These are phyloP conservation scores for Battus philenor DNA, from an alignment of 1,140 invertebrate species.

Conservation along the genomic window DNA sequence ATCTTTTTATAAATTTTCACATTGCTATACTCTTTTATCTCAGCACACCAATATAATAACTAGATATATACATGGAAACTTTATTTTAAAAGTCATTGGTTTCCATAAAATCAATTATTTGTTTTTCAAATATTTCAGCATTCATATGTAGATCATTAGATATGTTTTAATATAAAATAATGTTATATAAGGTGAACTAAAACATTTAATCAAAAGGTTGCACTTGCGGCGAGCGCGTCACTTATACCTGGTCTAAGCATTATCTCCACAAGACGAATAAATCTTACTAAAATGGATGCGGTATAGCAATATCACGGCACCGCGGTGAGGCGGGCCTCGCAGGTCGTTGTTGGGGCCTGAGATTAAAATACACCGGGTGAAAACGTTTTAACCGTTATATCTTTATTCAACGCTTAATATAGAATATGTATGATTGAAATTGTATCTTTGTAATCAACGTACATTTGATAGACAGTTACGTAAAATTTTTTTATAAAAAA, in stretches of 20 bases:
- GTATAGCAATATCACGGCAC: neutral
- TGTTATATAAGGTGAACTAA: neutral
- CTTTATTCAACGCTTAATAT: neutral
- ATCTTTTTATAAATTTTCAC: too few relatives aligned
- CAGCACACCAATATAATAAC: too few relatives aligned
- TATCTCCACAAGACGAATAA: constrained; percentile 9
- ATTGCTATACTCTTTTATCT: too few relatives aligned
- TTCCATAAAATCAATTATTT: too few relatives aligned
- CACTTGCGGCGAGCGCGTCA: constrained; percentile 2
- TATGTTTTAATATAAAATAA: neutral
- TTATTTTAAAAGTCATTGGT: too few relatives aligned
- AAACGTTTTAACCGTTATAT: constrained; percentile 4
- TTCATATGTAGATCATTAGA: too few relatives aligned
- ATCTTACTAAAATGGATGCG: constrained; percentile 13
- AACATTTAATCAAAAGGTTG: neutral
- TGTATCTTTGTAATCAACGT: too few relatives aligned
- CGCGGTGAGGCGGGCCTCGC: constrained; percentile 2
- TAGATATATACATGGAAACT: too few relatives aligned
- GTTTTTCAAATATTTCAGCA: too few relatives aligned
- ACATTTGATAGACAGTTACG: too few relatives aligned
- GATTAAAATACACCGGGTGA: neutral
- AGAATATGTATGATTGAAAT: too few relatives aligned
- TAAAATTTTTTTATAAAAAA: too few relatives aligned
- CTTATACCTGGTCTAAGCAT: neutral
- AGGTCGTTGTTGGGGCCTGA: neutral